Evolutionary conservation across 2,888 invertebrate species (phyloP), one percentile per base, ranked within the genome.

Genomic region (Kuschelorhynchus macadamiae): DNA sequence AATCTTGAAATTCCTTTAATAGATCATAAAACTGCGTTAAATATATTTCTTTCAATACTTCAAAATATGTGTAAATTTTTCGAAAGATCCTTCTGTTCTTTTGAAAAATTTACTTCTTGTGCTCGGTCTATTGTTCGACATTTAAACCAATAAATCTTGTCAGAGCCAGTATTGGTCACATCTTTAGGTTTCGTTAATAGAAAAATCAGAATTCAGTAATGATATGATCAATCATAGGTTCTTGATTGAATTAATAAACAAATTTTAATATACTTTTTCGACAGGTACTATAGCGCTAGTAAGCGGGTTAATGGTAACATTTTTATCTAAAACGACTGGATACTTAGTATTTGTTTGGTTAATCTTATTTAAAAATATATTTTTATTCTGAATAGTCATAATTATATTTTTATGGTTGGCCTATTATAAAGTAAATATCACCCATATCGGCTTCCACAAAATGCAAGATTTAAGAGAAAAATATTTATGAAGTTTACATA

Each of bases 11-110:
- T 5, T 30, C 44, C 7, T 33, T 44, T 18, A 46, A n/a, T 17
- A 66, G 30, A n/a, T 55, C 18, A 41, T 4, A 52, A 33, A 52
- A 44, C 16, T 30, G 17, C n/a, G n/a, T 11, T 14, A 36, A 18
- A 36, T 17, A 36, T 2, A 17, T 33, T 36, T 53, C 25, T 11
- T 36, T 4, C 14, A 53, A 36, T 32, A 18, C 36, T 7, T 17
- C n/a, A 2, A 53, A 12, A 16, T 53, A 36, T 9, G 36, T 12
- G 5, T 53, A 49, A 9, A 49, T 21, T 4, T 4, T 21, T 49
- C 21, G 2, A 18, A 2, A 2, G 18, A 25, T 49, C 7, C 2
- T 7, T 25, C 5, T 9, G n/a, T 17, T 2, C 25, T 3, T 25
- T 12, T n/a, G n/a, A n/a, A 49, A 9, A 21, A 8, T 49, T 49